These are phyloP conservation scores for Tupaia tana DNA, from an alignment of 2,113 vertebrate species.

Conservation along the genomic window DNA sequence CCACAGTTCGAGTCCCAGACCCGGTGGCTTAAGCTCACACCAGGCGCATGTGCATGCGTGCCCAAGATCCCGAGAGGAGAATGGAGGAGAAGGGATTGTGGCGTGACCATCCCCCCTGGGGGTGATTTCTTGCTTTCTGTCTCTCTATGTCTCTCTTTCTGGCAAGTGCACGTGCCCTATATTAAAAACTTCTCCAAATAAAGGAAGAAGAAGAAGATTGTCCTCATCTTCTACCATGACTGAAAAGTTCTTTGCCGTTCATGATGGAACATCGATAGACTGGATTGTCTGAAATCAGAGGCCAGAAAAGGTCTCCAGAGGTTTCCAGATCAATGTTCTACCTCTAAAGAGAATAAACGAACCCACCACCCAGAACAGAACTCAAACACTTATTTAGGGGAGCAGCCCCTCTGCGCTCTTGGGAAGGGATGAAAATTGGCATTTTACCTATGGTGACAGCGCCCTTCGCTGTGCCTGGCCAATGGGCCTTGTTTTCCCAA, in stretches of 20 bases:
- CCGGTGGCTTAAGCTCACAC: too few species aligned
- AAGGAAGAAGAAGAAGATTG: neutral
- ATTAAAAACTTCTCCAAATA: too few species aligned
- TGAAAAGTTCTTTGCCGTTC: neutral
- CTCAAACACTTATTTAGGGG: neutral
- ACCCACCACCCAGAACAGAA: neutral
- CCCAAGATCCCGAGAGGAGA: too few species aligned
- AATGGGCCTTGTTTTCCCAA: slow-evolving; percentile 48
- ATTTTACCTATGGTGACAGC: neutral
- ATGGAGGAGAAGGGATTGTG: too few species aligned
- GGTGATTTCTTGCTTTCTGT: too few species aligned
- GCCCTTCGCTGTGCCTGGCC: neutral
- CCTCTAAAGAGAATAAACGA: slow-evolving; percentile 42
- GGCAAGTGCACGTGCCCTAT: too few species aligned
- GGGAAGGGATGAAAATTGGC: neutral
- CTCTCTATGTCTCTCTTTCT: too few species aligned
- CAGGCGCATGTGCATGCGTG: too few species aligned
- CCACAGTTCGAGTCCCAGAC: too few species aligned
- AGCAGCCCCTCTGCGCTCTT: neutral
- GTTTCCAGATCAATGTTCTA: neutral
- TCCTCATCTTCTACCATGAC: neutral
- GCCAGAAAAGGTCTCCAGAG: neutral
- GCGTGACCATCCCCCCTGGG: too few species aligned
- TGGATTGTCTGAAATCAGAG: neutral
- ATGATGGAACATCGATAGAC: neutral